Evolutionary conservation across 1,140 invertebrate genomes (phyloP).

Genomic region (Dolichoris vasculosae): DNA sequence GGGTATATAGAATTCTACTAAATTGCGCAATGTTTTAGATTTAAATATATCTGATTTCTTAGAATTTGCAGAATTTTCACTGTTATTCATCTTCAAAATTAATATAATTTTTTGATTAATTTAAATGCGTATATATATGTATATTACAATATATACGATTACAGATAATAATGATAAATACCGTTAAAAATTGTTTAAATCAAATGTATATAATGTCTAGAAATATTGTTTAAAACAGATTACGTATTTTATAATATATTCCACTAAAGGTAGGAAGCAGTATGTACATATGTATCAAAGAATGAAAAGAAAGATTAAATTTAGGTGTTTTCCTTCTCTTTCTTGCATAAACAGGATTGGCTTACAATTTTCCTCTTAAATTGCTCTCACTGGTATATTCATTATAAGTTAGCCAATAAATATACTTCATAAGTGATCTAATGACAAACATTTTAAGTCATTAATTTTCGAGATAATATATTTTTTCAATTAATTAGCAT

Average conservation of each 20-base stretch:
- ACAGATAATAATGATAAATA: background rate
- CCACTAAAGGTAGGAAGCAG: background rate
- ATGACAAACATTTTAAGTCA: too few relatives aligned
- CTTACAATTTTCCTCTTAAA: background rate
- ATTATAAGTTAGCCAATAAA: too few relatives aligned
- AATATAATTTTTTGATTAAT: background rate
- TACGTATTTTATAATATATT: background rate
- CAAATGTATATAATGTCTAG: background rate
- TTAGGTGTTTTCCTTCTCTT: background rate
- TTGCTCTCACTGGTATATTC: too few relatives aligned
- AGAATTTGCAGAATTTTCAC: conserved; percentile 53
- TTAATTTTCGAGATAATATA: too few relatives aligned
- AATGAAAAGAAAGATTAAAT: background rate
- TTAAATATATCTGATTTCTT: conserved; percentile 59
- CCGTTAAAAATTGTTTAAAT: background rate
- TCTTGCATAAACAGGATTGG: background rate
- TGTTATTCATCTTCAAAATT: conserved; percentile 56
- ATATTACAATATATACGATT: too few relatives aligned
- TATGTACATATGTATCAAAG: background rate
- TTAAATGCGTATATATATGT: background rate
- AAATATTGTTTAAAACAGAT: background rate
- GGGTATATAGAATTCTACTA: conserved; percentile 79
- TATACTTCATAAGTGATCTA: too few relatives aligned
- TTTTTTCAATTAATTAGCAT: too few relatives aligned
- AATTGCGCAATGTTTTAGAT: conserved; percentile 76